Base-by-base conservation (phyloP, 1,140 invertebrate species). In the Babylonia areolata region DNA sequence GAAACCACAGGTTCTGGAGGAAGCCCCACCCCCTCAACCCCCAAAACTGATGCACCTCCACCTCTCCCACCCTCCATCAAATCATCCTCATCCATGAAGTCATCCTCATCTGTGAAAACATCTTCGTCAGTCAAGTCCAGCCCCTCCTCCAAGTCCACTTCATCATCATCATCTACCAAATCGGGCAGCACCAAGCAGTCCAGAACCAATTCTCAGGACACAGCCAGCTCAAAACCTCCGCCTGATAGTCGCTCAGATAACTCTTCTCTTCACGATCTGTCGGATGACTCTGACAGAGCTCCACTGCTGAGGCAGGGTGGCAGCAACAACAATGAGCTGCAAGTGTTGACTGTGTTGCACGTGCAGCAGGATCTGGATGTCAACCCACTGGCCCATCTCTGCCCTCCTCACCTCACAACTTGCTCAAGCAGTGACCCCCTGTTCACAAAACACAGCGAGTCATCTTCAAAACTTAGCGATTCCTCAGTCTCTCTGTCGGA, bases 271-370 rank as follows among this genome's bases (percentile, higher is more conserved):
- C 81, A 79, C 35, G 87, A 88, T 28, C 40, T 81, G 46, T 89
- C 85, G 42, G 75, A 88, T 88, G 86, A 92, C 79, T 86, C 86
- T n/a, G 87, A 89, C 51, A 84, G 33, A 77, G 81, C 86, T 33
- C 58, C 84, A 77, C 82, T 87, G 12, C 37, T 87, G 35, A 40
- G 85, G 42, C 85, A 86, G 64, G 81, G 75, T 39, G 84, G 83
- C 40, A 85, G 89, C 78, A 89, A 85, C 40, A 86, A 83, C 81
- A 71, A 54, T 54, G 88, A 88, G 12, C 85, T 81, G 40, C 85
- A 88, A 80, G 87, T 91, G 33, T 89, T 91, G 31, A 93, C 91
- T 64, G 90, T 93, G 9, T 85, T 91, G 9, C 89, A 90, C 87
- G 90, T 92, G 37, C 90, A 90, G 75, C 88, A 85, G 81, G 88